Base-by-base conservation (phyloP, 1,140 invertebrate species). In the Battus philenor region DNA sequence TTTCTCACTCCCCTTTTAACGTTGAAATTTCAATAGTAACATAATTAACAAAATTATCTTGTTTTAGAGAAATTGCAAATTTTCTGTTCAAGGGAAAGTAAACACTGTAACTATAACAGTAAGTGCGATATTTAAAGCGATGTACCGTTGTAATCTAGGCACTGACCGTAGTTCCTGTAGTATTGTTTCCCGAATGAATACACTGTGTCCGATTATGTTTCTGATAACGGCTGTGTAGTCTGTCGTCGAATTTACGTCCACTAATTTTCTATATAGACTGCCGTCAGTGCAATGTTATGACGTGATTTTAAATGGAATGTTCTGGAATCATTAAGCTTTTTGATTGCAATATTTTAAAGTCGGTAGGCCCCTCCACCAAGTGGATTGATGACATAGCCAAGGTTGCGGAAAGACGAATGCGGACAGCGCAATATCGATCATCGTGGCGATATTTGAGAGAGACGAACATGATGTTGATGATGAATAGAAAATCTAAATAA, bases 91-190 rank as follows among this genome's bases (percentile, higher is more conserved):
- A 39, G 43, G 34, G 32, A 56, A 48, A 54, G 15, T 65, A 22
- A 44, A 16, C 44, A 16, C 50, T 57, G 51, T 27, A 3, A 12
- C 1, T 13, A 24, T 31, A 7, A 26, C 13, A 44, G 46, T 58
- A 62, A 50, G 52, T 29, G 17, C 56, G 24, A 55, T 31, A 24
- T 59, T 18, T 49, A 26, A 15, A 46, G 26, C 44, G 46, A 36
- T 15, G 9, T 11, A 10, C 4, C 1, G n/a, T 10, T n/a, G 16
- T 10, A 22, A 22, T 22, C 15, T 20, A 36, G n/a, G 3, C 33
- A 9, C 12, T 36, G 33, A 70, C 54, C 77, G 62, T 72, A 68
- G 61, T 77, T 81, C 77, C 77, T 76, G 74, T 64, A 44, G 34
- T 44, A 72, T 81, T 81, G 74, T 78, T 65, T 67, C 65, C 50